Conservation (phyloP, 1,140 invertebrate species). For the Homalodisca vitripennis region DNA sequence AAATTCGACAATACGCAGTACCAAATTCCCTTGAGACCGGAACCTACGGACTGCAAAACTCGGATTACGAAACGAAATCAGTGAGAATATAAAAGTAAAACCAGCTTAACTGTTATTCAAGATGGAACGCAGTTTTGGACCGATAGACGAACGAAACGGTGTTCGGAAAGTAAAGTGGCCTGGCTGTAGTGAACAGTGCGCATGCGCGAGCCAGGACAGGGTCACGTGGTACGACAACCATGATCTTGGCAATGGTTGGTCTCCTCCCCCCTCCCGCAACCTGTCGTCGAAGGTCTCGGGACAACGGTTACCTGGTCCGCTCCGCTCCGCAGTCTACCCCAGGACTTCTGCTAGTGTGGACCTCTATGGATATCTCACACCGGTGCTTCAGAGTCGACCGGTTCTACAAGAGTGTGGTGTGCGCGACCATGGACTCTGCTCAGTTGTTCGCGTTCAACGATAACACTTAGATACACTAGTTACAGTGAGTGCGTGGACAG, state of each 20-base stretch:
- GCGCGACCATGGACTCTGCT: not conserved
- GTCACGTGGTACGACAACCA: slow-evolving; percentile 29
- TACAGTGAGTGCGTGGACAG: not conserved
- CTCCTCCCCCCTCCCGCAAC: slow-evolving; percentile 32
- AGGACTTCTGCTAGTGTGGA: slow-evolving; percentile 10
- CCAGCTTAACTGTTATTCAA: slow-evolving; percentile 32
- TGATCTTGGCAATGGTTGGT: slow-evolving; percentile 37
- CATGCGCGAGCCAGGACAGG: slow-evolving; percentile 27
- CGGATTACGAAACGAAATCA: slow-evolving; percentile 24
- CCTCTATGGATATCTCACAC: slow-evolving; percentile 23
- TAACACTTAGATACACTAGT: slow-evolving; percentile 29
- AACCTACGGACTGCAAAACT: not conserved
- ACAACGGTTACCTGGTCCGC: slow-evolving; percentile 33
- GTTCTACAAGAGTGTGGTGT: slow-evolving; percentile 9
- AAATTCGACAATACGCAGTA: no score
- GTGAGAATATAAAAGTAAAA: slow-evolving; percentile 22
- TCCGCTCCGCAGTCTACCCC: not conserved
- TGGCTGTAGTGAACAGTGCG: slow-evolving; percentile 20
- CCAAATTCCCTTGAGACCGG: not conserved
- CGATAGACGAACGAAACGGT: not conserved
- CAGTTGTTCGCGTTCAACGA: slow-evolving; percentile 16
- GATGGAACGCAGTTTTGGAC: slow-evolving; percentile 34
- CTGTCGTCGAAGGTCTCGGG: slow-evolving; percentile 28
- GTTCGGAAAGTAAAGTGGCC: slow-evolving; percentile 36
- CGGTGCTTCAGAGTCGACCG: slow-evolving; percentile 12